phyloP scores from a whole-genome alignment of 1,140 invertebrate genomes.

The Drosophila funebris region DNA sequence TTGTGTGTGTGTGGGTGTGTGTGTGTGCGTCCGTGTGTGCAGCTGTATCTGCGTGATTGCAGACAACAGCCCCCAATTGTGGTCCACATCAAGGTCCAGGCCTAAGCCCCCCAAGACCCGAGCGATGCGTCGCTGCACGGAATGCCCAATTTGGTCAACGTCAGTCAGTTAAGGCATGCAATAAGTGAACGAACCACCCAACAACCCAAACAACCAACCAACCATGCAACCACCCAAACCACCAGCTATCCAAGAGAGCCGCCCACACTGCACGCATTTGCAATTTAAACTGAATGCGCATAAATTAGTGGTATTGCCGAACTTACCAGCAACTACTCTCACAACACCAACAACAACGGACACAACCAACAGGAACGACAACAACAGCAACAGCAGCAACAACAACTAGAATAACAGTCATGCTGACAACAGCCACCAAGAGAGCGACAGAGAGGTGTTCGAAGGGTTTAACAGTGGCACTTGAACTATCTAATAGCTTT shows the following conservation, averaged over 20 bases:
- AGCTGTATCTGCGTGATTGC: slow-evolving; percentile 58
- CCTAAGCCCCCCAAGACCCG: slow-evolving; percentile 10
- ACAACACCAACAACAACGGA: not conserved
- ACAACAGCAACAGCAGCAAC: no score
- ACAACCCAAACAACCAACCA: not conserved
- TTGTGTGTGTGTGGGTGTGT: slow-evolving; percentile 4
- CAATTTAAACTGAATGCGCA: slow-evolving; percentile 80
- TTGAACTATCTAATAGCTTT: no score
- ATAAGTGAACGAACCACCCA: slow-evolving; percentile 6
- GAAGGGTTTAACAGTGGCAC: not conserved
- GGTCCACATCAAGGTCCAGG: not conserved
- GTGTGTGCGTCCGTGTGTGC: slow-evolving; percentile 4
- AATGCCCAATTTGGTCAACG: slow-evolving; percentile 71
- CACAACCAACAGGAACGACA: not conserved
- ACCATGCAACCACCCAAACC: not conserved
- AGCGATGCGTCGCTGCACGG: slow-evolving; percentile 49
- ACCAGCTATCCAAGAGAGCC: slow-evolving; percentile 1
- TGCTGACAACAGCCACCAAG: not conserved
- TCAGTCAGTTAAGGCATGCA: slow-evolving; percentile 36
- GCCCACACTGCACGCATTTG: slow-evolving; percentile 67
- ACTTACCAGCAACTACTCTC: slow-evolving; percentile 41
- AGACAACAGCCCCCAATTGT: slow-evolving; percentile 46
- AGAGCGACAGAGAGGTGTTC: slow-evolving; percentile 1
- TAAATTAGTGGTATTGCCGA: slow-evolving; percentile 75
- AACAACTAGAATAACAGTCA: not conserved